Evolutionary conservation across 2,113 vertebrate genomes (phyloP).

Genomic region (Peromyscus polionotus): DNA sequence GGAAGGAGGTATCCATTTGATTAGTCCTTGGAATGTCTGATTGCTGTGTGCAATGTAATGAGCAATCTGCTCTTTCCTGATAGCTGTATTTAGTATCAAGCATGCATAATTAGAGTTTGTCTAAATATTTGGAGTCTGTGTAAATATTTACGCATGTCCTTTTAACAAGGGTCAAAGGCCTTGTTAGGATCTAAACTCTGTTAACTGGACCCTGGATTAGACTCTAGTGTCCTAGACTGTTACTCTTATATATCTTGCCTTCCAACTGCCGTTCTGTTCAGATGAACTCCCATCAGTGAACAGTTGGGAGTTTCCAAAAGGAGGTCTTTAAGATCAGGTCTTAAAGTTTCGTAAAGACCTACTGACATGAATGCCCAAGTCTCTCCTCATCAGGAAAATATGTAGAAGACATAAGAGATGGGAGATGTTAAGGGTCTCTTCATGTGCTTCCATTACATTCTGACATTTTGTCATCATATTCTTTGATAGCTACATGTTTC

Average conservation of each 20-base stretch:
- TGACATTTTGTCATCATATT: neutral
- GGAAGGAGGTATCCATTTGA: neutral
- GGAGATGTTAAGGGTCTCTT: neutral
- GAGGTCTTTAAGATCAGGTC: neutral
- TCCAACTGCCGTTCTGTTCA: neutral
- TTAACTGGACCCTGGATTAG: neutral
- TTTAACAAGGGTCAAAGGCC: neutral
- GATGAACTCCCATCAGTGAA: neutral
- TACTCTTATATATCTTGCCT: neutral
- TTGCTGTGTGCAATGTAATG: neutral
- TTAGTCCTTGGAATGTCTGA: neutral
- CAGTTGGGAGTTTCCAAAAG: neutral
- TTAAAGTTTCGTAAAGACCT: neutral
- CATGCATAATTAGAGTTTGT: too few relatives aligned
- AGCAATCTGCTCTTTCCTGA: neutral
- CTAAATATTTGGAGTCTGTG: neutral
- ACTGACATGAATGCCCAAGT: neutral
- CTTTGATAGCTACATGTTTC: neutral
- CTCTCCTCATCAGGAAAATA: neutral
- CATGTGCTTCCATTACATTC: neutral
- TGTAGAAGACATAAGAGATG: neutral
- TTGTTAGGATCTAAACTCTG: neutral
- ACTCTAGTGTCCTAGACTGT: neutral
- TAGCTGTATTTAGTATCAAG: too few relatives aligned
- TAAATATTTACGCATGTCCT: neutral